Conservation (phyloP, 2,113 vertebrate species). For the Pungitius pungitius region DNA sequence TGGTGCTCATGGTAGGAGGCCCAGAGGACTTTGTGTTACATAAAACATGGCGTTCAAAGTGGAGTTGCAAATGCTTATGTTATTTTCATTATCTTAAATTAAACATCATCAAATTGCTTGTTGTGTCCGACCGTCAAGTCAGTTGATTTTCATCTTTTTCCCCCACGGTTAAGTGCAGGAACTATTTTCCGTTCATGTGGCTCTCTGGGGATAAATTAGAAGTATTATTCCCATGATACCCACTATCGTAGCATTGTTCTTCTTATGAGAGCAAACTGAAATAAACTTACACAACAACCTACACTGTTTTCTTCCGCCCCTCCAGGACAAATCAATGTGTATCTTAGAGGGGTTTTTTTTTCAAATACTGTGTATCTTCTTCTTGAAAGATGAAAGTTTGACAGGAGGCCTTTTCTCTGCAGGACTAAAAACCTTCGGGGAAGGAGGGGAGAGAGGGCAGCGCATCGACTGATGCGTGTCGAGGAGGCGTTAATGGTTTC, state of each 20-base stretch:
- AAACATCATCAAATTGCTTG: neutral
- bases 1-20: conserved; percentile 1
- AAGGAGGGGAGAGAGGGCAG: neutral
- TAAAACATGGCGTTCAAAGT: conserved; percentile 12
- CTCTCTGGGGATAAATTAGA: conserved; percentile 27
- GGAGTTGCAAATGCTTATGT: neutral
- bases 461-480: conserved; percentile 21
- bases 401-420: no score
- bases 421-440: no score
- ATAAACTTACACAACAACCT: conserved; percentile 6
- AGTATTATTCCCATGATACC: conserved; percentile 8
- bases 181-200: neutral
- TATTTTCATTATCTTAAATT: neutral
- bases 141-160: neutral
- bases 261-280: conserved; percentile 1
- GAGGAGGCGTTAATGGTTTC: conserved; percentile 46
- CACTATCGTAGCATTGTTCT: conserved; percentile 26
- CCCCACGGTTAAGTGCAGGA: neutral
- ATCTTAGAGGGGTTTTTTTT: neutral
- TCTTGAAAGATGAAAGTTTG: no score
- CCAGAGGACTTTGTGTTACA: neutral
- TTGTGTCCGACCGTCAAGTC: neutral
- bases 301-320: neutral
- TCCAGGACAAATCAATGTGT: conserved; percentile 5
- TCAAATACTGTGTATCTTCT: neutral